phyloP scores from a whole-genome alignment of 2,888 invertebrate species.

The Callimorpha dominula region DNA sequence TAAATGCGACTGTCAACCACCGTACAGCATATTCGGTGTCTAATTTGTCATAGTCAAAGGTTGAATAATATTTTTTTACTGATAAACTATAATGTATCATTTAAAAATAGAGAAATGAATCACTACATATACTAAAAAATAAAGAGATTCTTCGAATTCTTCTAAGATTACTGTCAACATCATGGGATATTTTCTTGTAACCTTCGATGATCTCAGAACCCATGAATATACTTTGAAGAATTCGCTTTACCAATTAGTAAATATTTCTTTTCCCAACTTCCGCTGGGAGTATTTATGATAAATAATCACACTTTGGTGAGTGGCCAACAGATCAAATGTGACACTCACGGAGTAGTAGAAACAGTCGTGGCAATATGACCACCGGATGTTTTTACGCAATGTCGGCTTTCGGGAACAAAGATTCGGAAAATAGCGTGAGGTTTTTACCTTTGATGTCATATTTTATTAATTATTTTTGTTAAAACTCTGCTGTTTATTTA shows the following conservation, averaged over 20 bases:
- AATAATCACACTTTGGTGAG: slow-evolving; percentile 60
- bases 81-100: background rate
- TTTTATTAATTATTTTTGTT: slow-evolving; percentile 27
- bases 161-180: slow-evolving; percentile 31
- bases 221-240: slow-evolving; percentile 50
- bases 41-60: background rate
- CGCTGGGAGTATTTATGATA: slow-evolving; percentile 54
- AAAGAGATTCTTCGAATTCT: slow-evolving; percentile 30
- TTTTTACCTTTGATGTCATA: slow-evolving; percentile 42
- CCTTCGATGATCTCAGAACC: slow-evolving; percentile 47
- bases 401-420: slow-evolving; percentile 23
- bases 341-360: slow-evolving; percentile 44
- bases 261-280: slow-evolving; percentile 62
- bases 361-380: slow-evolving; percentile 35
- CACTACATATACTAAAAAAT: slow-evolving; percentile 17
- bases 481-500: slow-evolving; percentile 13
- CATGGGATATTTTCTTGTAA: slow-evolving; percentile 41
- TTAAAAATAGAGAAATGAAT: slow-evolving; percentile 9
- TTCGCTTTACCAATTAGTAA: slow-evolving; percentile 54
- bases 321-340: slow-evolving; percentile 62
- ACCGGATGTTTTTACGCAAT: slow-evolving; percentile 55
- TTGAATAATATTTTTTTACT: background rate
- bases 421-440: slow-evolving; percentile 26
- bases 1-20: too few relatives aligned
- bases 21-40: too few relatives aligned